phyloP scores from a whole-genome alignment of 2,113 vertebrate genomes.

The Ramphastos sulfuratus region DNA sequence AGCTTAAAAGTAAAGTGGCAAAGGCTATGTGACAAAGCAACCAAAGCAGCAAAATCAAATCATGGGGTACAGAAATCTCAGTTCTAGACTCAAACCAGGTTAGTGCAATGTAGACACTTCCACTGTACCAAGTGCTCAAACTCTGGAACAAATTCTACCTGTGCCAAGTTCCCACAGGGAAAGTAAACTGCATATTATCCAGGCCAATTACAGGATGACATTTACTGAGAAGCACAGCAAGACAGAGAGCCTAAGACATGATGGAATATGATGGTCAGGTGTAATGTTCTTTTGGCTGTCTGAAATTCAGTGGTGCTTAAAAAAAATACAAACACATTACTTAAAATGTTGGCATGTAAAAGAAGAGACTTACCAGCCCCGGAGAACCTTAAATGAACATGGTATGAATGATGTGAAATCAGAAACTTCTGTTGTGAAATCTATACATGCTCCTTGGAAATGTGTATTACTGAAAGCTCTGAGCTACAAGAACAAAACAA shows the following conservation, averaged over 20 bases:
- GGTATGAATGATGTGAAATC: constrained; percentile 76
- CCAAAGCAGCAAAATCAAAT: background rate
- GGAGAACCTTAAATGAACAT: constrained; percentile 85
- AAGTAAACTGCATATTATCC: background rate
- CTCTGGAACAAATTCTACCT: constrained; percentile 21
- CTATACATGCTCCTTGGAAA: constrained; percentile 79
- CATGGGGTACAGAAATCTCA: background rate
- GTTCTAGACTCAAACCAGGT: background rate
- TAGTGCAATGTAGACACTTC: background rate
- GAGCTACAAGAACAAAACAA: constrained; percentile 78
- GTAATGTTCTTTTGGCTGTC: background rate
- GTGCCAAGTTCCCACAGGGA: background rate
- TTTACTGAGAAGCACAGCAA: background rate
- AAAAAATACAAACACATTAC: background rate
- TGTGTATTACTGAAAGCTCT: constrained; percentile 80
- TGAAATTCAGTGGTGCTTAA: background rate
- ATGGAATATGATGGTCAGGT: constrained; percentile 13
- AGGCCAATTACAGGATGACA: background rate
- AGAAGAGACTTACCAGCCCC: constrained; percentile 81
- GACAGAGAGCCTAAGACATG: background rate
- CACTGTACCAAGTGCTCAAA: background rate
- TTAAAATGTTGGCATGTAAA: constrained; percentile 58
- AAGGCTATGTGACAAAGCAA: background rate
- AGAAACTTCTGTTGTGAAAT: constrained; percentile 76
- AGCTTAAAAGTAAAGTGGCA: background rate